phyloP scores from a whole-genome alignment of 2,888 invertebrate species.

The Dorcus hopei region DNA sequence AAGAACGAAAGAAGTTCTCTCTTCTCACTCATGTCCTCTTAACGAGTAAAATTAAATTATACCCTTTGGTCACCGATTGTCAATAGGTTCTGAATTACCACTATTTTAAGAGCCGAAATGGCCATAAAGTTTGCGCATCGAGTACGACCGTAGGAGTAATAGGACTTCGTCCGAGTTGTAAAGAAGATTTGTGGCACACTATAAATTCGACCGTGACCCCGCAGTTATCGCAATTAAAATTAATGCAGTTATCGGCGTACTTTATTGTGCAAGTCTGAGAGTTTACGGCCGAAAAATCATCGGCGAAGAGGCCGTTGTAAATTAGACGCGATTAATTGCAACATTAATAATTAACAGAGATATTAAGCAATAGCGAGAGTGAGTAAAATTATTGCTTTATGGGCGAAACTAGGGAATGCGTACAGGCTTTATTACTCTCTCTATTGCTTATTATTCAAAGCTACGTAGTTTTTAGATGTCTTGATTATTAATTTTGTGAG shows the following conservation, averaged over 20 bases:
- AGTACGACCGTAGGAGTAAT: neutral
- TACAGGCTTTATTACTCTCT: too few relatives aligned
- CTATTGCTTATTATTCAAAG: too few relatives aligned
- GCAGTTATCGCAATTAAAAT: slow-evolving; percentile 11
- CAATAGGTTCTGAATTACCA: too few relatives aligned
- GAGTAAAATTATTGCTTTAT: neutral
- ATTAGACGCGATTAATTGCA: neutral
- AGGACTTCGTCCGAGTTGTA: slow-evolving; percentile 3
- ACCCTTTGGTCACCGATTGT: too few relatives aligned
- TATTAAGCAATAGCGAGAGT: neutral
- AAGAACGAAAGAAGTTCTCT: too few relatives aligned
- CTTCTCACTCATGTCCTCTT: too few relatives aligned
- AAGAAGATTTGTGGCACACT: slow-evolving; percentile 9
- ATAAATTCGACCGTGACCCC: neutral
- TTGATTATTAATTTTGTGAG: too few relatives aligned
- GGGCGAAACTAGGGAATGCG: too few relatives aligned
- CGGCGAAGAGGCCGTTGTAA: neutral
- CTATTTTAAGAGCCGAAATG: neutral
- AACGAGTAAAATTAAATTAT: too few relatives aligned
- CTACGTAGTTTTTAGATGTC: too few relatives aligned
- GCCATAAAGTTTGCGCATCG: neutral
- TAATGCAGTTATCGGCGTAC: slow-evolving; percentile 14
- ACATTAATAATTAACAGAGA: neutral
- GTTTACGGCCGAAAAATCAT: neutral
- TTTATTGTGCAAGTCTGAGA: slow-evolving; percentile 3